Evolutionary conservation across 2,797 vertebrate species (phyloP), one percentile per base, ranked within the genome.

Genomic region (Calcarius lapponicus): DNA sequence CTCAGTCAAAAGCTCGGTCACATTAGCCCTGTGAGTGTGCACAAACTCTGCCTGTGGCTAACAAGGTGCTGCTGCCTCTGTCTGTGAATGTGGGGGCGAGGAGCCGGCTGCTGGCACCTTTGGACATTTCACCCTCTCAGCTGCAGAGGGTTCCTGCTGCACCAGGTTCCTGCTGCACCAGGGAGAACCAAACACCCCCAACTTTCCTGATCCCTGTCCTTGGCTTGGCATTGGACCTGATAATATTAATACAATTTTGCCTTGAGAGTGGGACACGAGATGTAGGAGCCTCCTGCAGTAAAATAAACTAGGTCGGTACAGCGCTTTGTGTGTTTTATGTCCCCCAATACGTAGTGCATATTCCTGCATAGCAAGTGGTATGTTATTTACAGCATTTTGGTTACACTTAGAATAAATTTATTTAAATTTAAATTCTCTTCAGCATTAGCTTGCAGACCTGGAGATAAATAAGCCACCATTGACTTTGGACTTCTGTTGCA

Each of bases 51-150:
- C 74, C 53, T 0, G 0, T 81, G 92, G 48, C 65, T 69, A 53
- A 28, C 24, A 50, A 84, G 58, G 7, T 13, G 4, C 51, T 64
- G 13, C 32, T 75, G 75, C 58, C 32, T 40, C 53, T 73, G 51
- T 26, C 76, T 22, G n/a, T 12, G 21, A 4, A 9, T 17, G 29
- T 11, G 10, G 5, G 25, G 18, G 1, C 0, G 0, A 69, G 54
- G 45, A 86, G 48, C 22, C 0, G 0, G 21, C 36, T 36, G 21
- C 65, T 47, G 75, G 1, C 53, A 4, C 24, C 51, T 62, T n/a
- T 0, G 2, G n/a, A 25, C 1, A 0, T 54, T 47, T 58, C 10
- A 2, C 38, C 34, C 53, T 2, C 0, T 0, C 14, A 56, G 54
- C 34, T 2, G 1, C 31, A 25, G 28, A 5, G 18, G 51, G 8